phyloP scores from a whole-genome alignment of 2,888 invertebrate genomes.

The Gryllus longicercus region DNA sequence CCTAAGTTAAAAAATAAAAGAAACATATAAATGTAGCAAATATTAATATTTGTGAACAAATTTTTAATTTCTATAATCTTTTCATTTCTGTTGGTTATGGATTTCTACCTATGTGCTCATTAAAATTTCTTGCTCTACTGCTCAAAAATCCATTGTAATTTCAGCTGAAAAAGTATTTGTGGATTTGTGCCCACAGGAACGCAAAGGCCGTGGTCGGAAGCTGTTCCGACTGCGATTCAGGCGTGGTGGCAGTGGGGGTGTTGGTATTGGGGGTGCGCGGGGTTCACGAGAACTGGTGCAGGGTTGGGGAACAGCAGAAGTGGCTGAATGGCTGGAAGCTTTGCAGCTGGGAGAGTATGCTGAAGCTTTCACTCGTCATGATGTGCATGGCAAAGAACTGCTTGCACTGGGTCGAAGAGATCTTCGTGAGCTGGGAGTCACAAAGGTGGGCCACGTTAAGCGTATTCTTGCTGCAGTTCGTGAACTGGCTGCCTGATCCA shows the following conservation, averaged over 20 bases:
- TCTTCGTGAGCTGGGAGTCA: conserved; percentile 85
- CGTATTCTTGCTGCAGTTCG: conserved; percentile 89
- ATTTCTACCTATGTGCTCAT: no score
- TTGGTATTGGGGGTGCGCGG: conserved; percentile 44
- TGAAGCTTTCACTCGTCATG: conserved; percentile 86
- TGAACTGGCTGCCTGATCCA: conserved; percentile 56
- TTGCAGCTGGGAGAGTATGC: conserved; percentile 86
- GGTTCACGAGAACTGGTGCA: conserved; percentile 50
- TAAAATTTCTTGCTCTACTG: no score
- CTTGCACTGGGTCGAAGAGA: conserved; percentile 81
- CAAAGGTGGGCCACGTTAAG: conserved; percentile 94
- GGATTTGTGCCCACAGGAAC: conserved; percentile 44
- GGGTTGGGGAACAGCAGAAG: conserved; percentile 85
- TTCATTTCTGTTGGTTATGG: no score
- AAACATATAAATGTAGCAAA: no score
- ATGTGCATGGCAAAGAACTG: conserved; percentile 87
- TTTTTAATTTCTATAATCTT: no score
- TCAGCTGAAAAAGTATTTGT: not conserved
- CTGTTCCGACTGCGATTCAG: conserved; percentile 68
- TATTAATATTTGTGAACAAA: no score
- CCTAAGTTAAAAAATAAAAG: no score
- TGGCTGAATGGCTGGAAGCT: conserved; percentile 84
- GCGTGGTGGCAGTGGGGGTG: conserved; percentile 49
- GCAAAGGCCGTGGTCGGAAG: conserved; percentile 53
- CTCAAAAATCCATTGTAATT: no score